Conservation (phyloP, 37 sponge, comb jelly and placozoan genomes). For the Halichondria panicea region DNA sequence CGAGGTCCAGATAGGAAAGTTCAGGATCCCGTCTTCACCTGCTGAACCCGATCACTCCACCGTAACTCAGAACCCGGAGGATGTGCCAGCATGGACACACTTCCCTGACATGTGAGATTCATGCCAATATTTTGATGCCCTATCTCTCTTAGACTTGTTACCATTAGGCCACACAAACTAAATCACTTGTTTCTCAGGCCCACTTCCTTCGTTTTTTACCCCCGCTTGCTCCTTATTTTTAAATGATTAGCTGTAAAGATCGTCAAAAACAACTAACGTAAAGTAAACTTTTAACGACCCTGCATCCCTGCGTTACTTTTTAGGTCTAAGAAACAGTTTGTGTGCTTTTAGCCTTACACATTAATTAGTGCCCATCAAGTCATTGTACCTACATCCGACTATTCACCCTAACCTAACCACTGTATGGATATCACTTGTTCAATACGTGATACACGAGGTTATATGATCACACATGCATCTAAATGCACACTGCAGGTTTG, state of each 20-base stretch:
- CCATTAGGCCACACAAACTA: not conserved
- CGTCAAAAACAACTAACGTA: no score
- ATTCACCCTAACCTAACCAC: no score
- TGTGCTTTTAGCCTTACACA: no score
- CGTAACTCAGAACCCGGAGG: constrained; percentile 10
- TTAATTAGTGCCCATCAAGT: no score
- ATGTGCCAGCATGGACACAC: constrained; percentile 37
- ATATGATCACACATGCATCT: not conserved
- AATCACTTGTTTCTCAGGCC: not conserved
- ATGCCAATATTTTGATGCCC: not conserved
- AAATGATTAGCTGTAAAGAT: not conserved
- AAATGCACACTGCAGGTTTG: constrained; percentile 23
- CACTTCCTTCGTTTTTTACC: not conserved
- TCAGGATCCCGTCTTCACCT: constrained; percentile 23
- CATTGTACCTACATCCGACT: no score
- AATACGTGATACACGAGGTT: no score
- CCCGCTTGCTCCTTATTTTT: not conserved
- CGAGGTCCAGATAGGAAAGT: constrained; percentile 70
- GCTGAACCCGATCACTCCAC: constrained; percentile 33
- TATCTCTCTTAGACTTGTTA: not conserved
- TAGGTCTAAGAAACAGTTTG: no score
- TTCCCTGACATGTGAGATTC: constrained; percentile 48
- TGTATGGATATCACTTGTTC: not conserved
- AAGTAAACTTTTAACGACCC: no score
- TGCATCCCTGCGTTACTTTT: no score